Base-by-base conservation (phyloP, 2,113 vertebrate genomes). In the Gobiocypris rarus region DNA sequence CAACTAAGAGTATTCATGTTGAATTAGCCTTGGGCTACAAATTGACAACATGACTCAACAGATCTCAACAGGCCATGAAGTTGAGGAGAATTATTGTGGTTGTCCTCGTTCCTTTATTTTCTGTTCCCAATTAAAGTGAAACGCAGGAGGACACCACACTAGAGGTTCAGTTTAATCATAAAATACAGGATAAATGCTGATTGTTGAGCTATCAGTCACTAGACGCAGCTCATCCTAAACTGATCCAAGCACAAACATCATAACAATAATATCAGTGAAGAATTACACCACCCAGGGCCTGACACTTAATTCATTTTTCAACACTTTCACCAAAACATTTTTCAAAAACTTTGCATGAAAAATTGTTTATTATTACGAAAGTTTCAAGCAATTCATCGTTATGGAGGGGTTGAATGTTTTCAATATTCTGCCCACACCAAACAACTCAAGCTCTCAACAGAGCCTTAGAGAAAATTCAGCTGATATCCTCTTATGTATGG, bases 251-350 rank as follows among this genome's bases (percentile, higher is more conserved):
- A 63, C n/a, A 78, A 61, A 78, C 76, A 45, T 61, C 38, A 61
- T 61, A 45, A 78, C 15, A 24, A 61, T 78, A 43, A 61, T 78
- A 78, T 26, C n/a, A 14, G 56, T 78, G 56, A 78, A 78, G 56
- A 78, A 78, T 78, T 45, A 78, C 76, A 45, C 56, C n/a, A 28
- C 76, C 76, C 75, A 78, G 75, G 56, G 76, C 41, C 56, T 78
- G 56, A 61, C 56, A 45, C 56, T 43, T 78, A 38, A 45, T 78
- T 43, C 76, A 78, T 78, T 78, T 77, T 45, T 78, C 56, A 78
- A 45, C 38, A 38, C 38, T 61, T 78, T 26, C 38, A 61, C 76
- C 76, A 17, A 63, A 61, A 78, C 34, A 78, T 59, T 43, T 43
- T 43, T 78, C 34, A 59, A 34, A 59, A 78, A 43, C 56, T 78